These are phyloP conservation scores for Saturnia japonica DNA, from an alignment of 2,888 invertebrate species.

Conservation along the genomic window DNA sequence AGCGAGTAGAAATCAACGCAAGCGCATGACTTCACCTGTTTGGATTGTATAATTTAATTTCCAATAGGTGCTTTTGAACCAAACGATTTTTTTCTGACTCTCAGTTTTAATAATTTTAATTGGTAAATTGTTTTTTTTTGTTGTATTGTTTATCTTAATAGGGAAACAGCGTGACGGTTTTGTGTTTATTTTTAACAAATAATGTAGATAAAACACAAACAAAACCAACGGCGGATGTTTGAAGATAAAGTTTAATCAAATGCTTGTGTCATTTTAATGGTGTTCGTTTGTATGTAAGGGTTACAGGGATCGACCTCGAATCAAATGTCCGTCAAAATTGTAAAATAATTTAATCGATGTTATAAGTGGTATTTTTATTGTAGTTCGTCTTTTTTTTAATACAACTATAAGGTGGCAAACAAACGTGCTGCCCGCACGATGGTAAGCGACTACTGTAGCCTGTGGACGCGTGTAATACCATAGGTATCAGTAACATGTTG, in stretches of 20 bases:
- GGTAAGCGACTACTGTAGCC: no score
- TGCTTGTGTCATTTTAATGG: constrained; percentile 8
- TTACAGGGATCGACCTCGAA: constrained; percentile 1
- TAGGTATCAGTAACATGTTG: no score
- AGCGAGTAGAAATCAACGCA: no score
- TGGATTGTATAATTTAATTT: no score
- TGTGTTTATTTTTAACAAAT: not conserved
- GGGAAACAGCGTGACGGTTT: not conserved
- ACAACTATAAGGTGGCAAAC: no score
- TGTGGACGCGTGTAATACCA: no score
- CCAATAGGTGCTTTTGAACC: no score
- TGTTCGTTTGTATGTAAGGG: not conserved
- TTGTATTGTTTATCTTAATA: not conserved
- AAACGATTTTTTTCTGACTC: no score
- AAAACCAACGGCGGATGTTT: constrained; percentile 10
- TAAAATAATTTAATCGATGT: constrained; percentile 7
- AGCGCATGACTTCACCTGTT: no score
- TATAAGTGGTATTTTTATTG: not conserved
- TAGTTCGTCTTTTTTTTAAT: no score
- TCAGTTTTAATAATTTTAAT: no score
- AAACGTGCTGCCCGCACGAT: no score
- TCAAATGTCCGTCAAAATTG: not conserved
- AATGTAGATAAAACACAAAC: not conserved
- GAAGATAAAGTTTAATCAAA: constrained; percentile 4
- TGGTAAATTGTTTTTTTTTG: not conserved